Evolutionary conservation across 2,797 vertebrate species (phyloP).

Genomic region (Garrulus glandarius): DNA sequence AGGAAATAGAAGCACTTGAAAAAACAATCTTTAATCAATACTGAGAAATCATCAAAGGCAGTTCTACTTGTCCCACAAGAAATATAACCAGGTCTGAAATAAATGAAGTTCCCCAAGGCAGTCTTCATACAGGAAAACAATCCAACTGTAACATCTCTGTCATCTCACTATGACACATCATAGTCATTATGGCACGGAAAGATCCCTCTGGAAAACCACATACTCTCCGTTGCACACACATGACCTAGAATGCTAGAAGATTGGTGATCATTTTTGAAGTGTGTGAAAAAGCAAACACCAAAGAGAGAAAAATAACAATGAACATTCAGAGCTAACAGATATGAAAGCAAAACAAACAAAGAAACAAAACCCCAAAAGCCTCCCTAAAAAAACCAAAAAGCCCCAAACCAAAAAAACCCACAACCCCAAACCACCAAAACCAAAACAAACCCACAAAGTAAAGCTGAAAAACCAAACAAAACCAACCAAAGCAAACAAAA

Average conservation of each 20-base stretch:
- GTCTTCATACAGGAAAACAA: neutral
- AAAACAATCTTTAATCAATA: neutral
- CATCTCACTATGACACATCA: neutral
- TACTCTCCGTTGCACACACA: fast-evolving
- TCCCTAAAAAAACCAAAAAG: neutral
- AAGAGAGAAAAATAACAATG: neutral
- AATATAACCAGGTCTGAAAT: neutral
- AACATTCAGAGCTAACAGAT: neutral
- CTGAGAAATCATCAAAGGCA: neutral
- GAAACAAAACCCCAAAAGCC: too few species aligned
- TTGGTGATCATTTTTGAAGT: neutral
- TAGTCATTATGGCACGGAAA: neutral
- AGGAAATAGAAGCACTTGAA: neutral
- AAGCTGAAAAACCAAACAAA: neutral
- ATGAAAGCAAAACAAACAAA: neutral
- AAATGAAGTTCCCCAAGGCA: neutral
- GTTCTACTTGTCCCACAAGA: neutral
- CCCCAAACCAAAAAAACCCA: neutral
- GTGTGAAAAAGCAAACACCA: neutral
- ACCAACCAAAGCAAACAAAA: neutral
- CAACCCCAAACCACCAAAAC: neutral
- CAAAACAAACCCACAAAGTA: neutral
- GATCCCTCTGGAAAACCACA: neutral
- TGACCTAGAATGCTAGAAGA: neutral
- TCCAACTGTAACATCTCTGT: neutral